A percentile compares a stretch with the other conserved stretches of the same genome.
These are phyloP conservation scores for Porites evermanni DNA, from an alignment of 92 coral and sea anemone genomes.

Conservation along the genomic window DNA sequence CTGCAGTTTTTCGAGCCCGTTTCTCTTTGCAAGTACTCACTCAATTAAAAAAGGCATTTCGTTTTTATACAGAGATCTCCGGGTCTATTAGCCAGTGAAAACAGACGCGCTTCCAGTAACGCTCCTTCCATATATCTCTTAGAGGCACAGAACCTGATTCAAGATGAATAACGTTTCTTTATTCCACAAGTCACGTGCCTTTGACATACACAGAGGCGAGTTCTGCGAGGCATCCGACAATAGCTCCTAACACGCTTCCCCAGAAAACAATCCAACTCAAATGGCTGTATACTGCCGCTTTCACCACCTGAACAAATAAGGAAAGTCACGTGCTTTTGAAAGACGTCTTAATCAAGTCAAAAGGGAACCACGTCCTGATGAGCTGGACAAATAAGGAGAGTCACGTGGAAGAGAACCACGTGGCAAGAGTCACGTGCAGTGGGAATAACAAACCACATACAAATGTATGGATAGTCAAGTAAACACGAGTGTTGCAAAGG, in stretches of 20 bases:
- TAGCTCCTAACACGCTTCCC: slow-evolving; percentile 83
- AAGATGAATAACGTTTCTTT: background rate
- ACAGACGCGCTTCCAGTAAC: background rate
- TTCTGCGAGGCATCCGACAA: slow-evolving; percentile 77
- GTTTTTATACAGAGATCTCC: background rate
- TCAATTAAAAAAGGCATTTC: too few species aligned
- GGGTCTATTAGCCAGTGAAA: background rate
- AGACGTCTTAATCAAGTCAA: background rate
- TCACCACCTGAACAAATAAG: slow-evolving; percentile 60
- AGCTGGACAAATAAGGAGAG: slow-evolving; percentile 2
- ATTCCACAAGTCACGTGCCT: slow-evolving; percentile 13
- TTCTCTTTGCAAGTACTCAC: too few species aligned
- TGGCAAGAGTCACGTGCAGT: too few species aligned
- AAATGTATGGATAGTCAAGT: too few species aligned
- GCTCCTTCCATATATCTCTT: background rate
- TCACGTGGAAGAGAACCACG: background rate
- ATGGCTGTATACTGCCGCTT: slow-evolving; percentile 72
- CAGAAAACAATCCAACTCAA: slow-evolving; percentile 77
- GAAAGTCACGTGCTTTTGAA: background rate
- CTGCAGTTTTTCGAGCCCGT: too few species aligned
- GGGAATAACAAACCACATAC: too few species aligned
- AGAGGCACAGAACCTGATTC: background rate
- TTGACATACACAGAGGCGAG: slow-evolving; percentile 63
- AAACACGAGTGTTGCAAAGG: background rate
- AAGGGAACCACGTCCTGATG: background rate